Base-by-base conservation (phyloP, 2,797 vertebrate species). In the Arctocebus calabarensis region DNA sequence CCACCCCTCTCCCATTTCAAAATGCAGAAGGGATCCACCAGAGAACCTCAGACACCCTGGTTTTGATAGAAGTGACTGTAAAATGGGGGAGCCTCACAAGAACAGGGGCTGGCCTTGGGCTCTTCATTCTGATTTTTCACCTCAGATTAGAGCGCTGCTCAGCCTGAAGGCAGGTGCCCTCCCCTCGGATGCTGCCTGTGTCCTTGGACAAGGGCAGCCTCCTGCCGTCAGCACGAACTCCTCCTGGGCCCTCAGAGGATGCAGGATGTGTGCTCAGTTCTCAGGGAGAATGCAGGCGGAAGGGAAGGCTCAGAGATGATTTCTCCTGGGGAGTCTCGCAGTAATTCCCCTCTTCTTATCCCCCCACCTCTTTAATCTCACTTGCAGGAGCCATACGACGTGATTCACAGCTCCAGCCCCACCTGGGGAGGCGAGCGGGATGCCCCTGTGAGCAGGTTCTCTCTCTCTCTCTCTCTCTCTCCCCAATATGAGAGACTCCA, bases 121-220 rank as follows among this genome's bases (percentile, higher is more conserved):
- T 87, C 71, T 78, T 79, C 22, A 19, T 83, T 7, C 81, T 61
- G 61, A 70, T 84, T 82, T 48, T 77, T 52, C 5, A 1, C 20
- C 17, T 70, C 23, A 7, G 10, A 9, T 29, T 55, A 62, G 10
- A 25, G 43, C 34, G n/a, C 59, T 37, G 22, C 29, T 90, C 82
- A 66, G 32, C 61, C n/a, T 0, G 25, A 87, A 94, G 77, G 71
- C 94, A 84, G 88, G 57, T 90, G 78, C 64, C 93, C 83, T 59
- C 55, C 61, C 73, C 59, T 84, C 40, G 13, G 81, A 92, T n/a
- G 77, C 89, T 94, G 91, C 77, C 84, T 68, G 34, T 93, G 96
- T 86, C 97, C 95, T 97, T 98, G 96, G 57, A 84, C 96, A 96
- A 97, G 96, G 96, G 73, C 96, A 83, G 89, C 73, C 62, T 96